A percentile compares a stretch with the other conserved stretches of the same genome.
These are phyloP conservation scores for Chloroclystis v-ata DNA, from an alignment of 2,888 invertebrate genomes.

Conservation along the genomic window DNA sequence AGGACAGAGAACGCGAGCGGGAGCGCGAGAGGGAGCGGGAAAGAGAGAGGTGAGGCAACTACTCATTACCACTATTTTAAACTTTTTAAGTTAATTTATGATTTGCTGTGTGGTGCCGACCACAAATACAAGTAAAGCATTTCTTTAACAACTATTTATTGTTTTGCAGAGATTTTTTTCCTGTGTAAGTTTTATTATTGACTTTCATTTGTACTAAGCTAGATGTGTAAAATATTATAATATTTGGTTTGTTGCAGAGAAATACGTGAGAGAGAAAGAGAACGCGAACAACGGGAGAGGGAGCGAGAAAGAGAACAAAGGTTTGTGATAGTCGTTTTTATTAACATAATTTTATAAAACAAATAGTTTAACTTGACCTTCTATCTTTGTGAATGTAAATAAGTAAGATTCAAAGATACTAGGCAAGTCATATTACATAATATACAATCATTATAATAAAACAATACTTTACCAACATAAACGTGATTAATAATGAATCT, in stretches of 20 bases:
- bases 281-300: conserved; percentile 52
- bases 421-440: too few relatives aligned
- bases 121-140: too few relatives aligned
- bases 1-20: conserved; percentile 21
- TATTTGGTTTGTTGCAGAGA: conserved; percentile 34
- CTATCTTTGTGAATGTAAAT: too few relatives aligned
- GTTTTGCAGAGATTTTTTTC: conserved; percentile 5
- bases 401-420: too few relatives aligned
- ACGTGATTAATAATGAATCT: too few relatives aligned
- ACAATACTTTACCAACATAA: too few relatives aligned
- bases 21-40: conserved; percentile 25
- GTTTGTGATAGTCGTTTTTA: conserved; percentile 19
- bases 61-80: not conserved
- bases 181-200: conserved; percentile 5
- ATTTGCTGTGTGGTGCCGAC: too few relatives aligned
- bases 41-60: conserved; percentile 14
- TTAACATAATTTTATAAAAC: too few relatives aligned
- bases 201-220: too few relatives aligned
- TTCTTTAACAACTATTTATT: not conserved
- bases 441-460: too few relatives aligned
- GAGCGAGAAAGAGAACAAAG: conserved; percentile 60
- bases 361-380: too few relatives aligned
- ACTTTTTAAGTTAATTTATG: too few relatives aligned
- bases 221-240: conserved; percentile 2
- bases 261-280: conserved; percentile 48